Conservation (phyloP, 2,888 invertebrate genomes). For the Priocnemis perturbator region DNA sequence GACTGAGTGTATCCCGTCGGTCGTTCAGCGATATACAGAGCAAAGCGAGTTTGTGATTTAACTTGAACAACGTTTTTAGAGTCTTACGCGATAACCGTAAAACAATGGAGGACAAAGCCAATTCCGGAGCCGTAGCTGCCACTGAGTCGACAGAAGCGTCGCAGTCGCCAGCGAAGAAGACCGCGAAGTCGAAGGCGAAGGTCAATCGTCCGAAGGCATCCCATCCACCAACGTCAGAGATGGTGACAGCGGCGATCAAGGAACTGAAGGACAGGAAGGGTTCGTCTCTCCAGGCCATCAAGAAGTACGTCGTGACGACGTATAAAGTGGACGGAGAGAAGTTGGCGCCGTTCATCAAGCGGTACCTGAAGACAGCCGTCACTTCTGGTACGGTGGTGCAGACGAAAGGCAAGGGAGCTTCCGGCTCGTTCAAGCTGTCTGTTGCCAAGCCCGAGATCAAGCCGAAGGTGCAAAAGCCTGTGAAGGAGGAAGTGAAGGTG, state of each 20-base stretch:
- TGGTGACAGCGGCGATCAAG: constrained; percentile 79
- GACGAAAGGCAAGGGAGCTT: constrained; percentile 78
- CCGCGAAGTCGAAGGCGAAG: constrained; percentile 35
- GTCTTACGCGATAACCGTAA: too few species aligned
- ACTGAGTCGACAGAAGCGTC: constrained; percentile 20
- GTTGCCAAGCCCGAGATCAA: constrained; percentile 43
- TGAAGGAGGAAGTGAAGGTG: constrained; percentile 24
- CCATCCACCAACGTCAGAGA: constrained; percentile 77
- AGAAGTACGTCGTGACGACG: constrained; percentile 79
- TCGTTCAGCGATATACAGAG: too few species aligned
- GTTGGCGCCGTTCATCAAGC: constrained; percentile 79
- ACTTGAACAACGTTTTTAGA: too few species aligned
- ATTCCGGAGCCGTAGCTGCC: constrained; percentile 13
- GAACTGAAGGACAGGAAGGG: constrained; percentile 78
- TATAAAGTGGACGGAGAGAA: constrained; percentile 80
- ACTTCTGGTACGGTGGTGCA: constrained; percentile 76
- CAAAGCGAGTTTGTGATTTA: too few species aligned
- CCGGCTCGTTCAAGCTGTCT: constrained; percentile 76
- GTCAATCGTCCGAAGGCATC: constrained; percentile 68
- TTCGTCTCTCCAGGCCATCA: constrained; percentile 79
- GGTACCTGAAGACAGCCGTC: constrained; percentile 78
- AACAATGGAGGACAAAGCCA: constrained; percentile 24
- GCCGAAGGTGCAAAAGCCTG: constrained; percentile 15
- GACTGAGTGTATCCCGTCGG: too few species aligned
- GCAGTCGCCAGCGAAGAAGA: constrained; percentile 36